Base-by-base conservation (phyloP, 1,140 invertebrate species). In the Drosophila pandora region DNA sequence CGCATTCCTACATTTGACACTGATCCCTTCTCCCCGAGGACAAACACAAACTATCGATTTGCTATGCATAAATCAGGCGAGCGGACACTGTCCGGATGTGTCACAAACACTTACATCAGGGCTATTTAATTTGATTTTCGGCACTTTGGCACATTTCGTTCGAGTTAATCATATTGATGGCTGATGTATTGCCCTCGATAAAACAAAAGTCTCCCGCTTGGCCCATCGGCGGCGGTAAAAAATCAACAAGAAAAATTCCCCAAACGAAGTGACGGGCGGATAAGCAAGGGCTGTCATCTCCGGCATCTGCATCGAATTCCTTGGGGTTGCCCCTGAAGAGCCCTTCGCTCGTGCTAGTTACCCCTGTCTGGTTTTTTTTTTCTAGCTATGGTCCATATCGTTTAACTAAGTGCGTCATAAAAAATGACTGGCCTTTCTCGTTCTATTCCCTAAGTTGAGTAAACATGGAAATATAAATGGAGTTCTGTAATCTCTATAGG, bases 41-140 rank as follows among this genome's bases (percentile, higher is more conserved):
- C 41, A 73, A 69, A 67, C 80, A 78, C 70, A 90, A 79, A 83
- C 79, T 83, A 87, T 88, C 79, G 83, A 88, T 87, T 87, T 76
- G 61, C 52, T 43, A 54, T 73, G 72, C 79, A 90, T 90, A 88
- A 85, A 90, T 87, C 81, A 85, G 69, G 60, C 47, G 41, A 56
- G 30, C 50, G 43, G 50, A 30, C 48, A 61, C 25, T 41, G 50
- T 73, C 67, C 45, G 49, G 68, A 90, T 76, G 63, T 91, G 90
- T 91, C 90, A 91, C 67, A 69, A 91, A 76, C 83, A 89, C 69
- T 89, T 78, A 82, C 76, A 83, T 91, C 90, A 85, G 76, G 65
- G 60, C 73, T 58, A 90, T 89, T 89, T 90, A 91, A 91, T 90
- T 91, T 90, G 82, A 90, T 90, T 91, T 90, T 75, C 78, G 76